These are phyloP conservation scores for Colletes latitarsis DNA, from an alignment of 1,140 invertebrate genomes.

Conservation along the genomic window DNA sequence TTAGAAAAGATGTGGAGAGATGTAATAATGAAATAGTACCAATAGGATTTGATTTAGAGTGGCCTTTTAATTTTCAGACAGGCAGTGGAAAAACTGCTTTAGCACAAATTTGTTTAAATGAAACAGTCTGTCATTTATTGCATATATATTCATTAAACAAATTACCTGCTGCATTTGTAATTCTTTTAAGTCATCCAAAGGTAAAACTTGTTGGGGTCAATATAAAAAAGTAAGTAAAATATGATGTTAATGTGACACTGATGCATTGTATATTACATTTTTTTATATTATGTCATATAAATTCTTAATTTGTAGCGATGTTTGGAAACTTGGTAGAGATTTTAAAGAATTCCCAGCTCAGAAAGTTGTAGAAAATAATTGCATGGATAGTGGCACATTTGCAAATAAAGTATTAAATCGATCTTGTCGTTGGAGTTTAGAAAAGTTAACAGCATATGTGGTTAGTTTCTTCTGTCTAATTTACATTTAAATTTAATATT, in stretches of 20 bases:
- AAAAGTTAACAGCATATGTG: slow-evolving; percentile 82
- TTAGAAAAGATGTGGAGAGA: slow-evolving; percentile 80
- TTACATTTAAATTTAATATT: slow-evolving; percentile 27
- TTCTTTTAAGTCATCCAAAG: slow-evolving; percentile 83
- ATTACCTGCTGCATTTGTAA: slow-evolving; percentile 81
- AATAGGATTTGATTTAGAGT: slow-evolving; percentile 85
- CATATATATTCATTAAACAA: slow-evolving; percentile 82
- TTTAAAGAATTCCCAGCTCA: slow-evolving; percentile 82
- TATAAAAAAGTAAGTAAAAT: slow-evolving; percentile 83
- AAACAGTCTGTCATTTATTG: slow-evolving; percentile 82
- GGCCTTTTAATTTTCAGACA: slow-evolving; percentile 84
- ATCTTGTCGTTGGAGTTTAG: slow-evolving; percentile 84
- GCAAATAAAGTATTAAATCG: slow-evolving; percentile 82
- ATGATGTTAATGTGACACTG: slow-evolving; percentile 34
- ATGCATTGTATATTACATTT: neutral
- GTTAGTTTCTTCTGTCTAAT: slow-evolving; percentile 69
- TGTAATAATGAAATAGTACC: slow-evolving; percentile 74
- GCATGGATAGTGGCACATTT: slow-evolving; percentile 83
- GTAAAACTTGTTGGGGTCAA: slow-evolving; percentile 84
- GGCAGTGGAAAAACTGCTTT: slow-evolving; percentile 84
- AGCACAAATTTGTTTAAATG: slow-evolving; percentile 82
- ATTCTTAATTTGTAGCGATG: slow-evolving; percentile 80
- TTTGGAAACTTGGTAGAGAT: slow-evolving; percentile 84
- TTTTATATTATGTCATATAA: neutral
- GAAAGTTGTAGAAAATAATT: slow-evolving; percentile 82